Conservation (phyloP, 2,888 invertebrate genomes). For the Monoplex corrugatus region DNA sequence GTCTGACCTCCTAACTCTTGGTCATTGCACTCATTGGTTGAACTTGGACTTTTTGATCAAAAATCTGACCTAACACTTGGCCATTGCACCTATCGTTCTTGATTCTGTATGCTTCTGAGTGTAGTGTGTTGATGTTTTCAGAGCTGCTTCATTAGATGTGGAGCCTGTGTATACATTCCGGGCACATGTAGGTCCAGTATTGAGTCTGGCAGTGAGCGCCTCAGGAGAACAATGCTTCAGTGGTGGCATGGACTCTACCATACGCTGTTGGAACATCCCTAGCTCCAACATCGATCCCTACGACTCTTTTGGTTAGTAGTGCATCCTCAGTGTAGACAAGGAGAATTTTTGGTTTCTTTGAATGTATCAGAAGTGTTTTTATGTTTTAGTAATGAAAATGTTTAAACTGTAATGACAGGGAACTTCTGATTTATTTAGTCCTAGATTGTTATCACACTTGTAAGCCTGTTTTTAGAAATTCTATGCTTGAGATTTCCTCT, state of each 20-base stretch:
- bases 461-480: no score
- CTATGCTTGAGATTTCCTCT: no score
- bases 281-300: conserved; percentile 97
- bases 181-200: conserved; percentile 94
- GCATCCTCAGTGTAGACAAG: neutral
- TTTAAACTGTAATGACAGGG: no score
- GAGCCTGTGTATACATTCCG: conserved; percentile 99
- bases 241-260: conserved; percentile 95
- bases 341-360: neutral
- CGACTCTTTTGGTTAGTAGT: conserved; percentile 89
- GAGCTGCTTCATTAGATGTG: conserved; percentile 91
- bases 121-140: conserved; percentile 66
- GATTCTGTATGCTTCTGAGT: neutral
- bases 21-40: no score
- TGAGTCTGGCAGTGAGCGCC: conserved; percentile 96
- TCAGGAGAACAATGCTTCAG: conserved; percentile 97
- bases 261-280: conserved; percentile 98
- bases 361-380: no score
- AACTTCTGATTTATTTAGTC: no score
- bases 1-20: no score
- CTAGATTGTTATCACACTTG: no score
- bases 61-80: no score
- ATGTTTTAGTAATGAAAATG: no score
- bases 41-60: no score
- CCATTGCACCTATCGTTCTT: no score